A percentile compares a stretch with the other conserved stretches of the same genome.
Conservation (phyloP, 2,797 vertebrate genomes). For the Hybognathus amarus region DNA sequence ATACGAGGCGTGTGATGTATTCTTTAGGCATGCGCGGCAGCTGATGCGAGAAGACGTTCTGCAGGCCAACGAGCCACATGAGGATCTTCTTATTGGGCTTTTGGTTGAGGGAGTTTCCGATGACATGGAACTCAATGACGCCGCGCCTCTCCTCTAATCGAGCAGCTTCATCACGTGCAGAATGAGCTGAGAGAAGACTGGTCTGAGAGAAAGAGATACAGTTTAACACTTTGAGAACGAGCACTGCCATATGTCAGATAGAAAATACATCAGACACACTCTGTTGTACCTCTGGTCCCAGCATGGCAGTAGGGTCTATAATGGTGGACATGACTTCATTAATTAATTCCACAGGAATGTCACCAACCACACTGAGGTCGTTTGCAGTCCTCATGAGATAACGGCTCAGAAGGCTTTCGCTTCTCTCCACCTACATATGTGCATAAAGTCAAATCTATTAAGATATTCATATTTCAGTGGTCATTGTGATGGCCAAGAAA, state of each 20-base stretch:
- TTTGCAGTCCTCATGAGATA: constrained; percentile 88
- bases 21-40: constrained; percentile 98
- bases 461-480: neutral
- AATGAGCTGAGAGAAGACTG: constrained; percentile 92
- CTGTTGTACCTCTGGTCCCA: constrained; percentile 89
- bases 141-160: constrained; percentile 93
- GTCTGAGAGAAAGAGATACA: constrained; percentile 75
- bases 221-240: neutral
- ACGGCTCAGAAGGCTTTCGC: constrained; percentile 88
- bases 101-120: constrained; percentile 95
- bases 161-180: constrained; percentile 92
- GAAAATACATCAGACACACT: neutral
- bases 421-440: constrained; percentile 83
- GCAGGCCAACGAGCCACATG: constrained; percentile 98
- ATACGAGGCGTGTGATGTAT: constrained; percentile 97
- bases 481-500: neutral
- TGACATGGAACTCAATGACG: constrained; percentile 96
- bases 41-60: constrained; percentile 98
- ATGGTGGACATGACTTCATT: constrained; percentile 99
- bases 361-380: constrained; percentile 88
- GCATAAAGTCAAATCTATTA: neutral
- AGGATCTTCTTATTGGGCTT: constrained; percentile 97
- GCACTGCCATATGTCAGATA: neutral
- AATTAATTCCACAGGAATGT: constrained; percentile 97
- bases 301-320: constrained; percentile 91